Base-by-base conservation (phyloP, 2,113 vertebrate genomes). In the Calonectris borealis region DNA sequence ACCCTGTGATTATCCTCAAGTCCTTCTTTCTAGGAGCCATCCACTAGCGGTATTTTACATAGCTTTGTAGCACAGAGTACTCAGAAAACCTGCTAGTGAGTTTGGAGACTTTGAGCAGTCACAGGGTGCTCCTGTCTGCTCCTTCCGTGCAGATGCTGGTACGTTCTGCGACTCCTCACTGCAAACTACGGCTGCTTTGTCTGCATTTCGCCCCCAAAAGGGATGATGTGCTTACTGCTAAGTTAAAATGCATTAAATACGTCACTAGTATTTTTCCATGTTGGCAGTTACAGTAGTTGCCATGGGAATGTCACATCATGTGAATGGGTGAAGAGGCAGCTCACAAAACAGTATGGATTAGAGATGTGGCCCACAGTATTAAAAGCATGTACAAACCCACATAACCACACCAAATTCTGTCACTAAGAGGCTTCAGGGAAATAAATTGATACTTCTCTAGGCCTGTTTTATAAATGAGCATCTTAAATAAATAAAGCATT, bases 401-500 rank as follows among this genome's bases (percentile, higher is more conserved):
- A 44, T 32, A 88, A 62, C 66, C 42, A 85, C 38, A 62, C 49
- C 40, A 60, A 46, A 29, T 82, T 93, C 86, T 91, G 17, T 79
- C 34, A 3, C 61, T 61, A 25, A 77, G 49, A 94, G n/a, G 20
- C 62, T 94, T 93, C 81, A 79, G 84, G 84, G 73, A 90, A 96
- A 97, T 83, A 96, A 97, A 96, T 69, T 70, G 66, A 44, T 94
- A 46, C 75, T 96, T 97, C 66, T 94, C 66, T 10, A 44, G 75
- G 93, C 54, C 75, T 90, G 51, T 60, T 91, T 95, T 96, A 83
- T 97, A 93, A 97, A 92, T 91, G 49, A 97, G 70, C 54, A 85
- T 93, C 97, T 96, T 93, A 94, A 94, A 97, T 98, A 97, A 98
- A 97, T 97, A 97, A 97, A 97, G 86, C 75, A 79, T 96, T 95